Conservation (phyloP, 2,888 invertebrate species). For the Palloptera scutellata region DNA sequence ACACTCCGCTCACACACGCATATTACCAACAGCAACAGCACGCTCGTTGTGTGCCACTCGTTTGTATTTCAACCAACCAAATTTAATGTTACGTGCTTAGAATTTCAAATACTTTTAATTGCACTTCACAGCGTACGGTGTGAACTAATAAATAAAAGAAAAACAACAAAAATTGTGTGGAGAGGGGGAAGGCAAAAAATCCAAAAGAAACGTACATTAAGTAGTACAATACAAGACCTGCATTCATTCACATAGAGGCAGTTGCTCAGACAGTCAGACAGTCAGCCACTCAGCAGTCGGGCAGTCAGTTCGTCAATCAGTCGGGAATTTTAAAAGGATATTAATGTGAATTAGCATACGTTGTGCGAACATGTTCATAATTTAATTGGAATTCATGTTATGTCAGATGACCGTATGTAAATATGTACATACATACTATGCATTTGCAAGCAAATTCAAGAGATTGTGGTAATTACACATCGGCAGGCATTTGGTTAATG, state of each 20-base stretch:
- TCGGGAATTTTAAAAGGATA: no score
- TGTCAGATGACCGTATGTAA: slow-evolving; percentile 16
- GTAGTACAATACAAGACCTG: not conserved
- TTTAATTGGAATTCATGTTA: slow-evolving; percentile 35
- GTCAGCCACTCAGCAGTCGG: not conserved
- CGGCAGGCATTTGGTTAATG: no score
- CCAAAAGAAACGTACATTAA: slow-evolving; percentile 3
- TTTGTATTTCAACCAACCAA: slow-evolving; percentile 10
- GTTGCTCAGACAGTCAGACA: not conserved
- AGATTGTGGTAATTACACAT: no score
- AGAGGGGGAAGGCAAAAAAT: not conserved
- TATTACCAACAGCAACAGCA: not conserved
- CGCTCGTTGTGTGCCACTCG: not conserved
- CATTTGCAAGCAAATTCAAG: no score
- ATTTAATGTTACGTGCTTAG: slow-evolving; percentile 31
- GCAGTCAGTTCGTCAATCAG: no score
- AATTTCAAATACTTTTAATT: slow-evolving; percentile 30
- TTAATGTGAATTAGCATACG: no score
- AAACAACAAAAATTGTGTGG: slow-evolving; percentile 1
- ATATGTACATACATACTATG: no score
- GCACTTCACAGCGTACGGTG: slow-evolving; percentile 20
- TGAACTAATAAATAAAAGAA: slow-evolving; percentile 29
- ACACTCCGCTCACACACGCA: not conserved
- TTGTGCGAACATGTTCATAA: slow-evolving; percentile 25
- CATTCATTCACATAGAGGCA: not conserved